Base-by-base conservation (phyloP, 92 coral and sea anemone species). In the Phenganax subtilis region DNA sequence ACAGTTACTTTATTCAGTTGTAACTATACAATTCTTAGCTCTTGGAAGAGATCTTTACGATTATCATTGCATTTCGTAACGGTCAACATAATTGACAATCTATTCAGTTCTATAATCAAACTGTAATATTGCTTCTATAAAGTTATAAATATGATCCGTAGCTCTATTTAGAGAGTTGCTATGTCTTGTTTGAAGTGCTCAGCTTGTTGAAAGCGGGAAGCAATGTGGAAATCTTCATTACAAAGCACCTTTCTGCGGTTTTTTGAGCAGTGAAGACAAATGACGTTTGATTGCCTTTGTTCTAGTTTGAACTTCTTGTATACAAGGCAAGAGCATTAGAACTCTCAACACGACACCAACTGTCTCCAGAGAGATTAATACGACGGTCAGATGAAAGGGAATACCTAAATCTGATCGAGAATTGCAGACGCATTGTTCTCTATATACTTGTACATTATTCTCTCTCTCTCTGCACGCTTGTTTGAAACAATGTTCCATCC, bases 361-460 rank as follows among this genome's bases (percentile, higher is more conserved):
- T n/a, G 55, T 60, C 55, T 68, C 70, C 10, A 12, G 0, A n/a
- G 54, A 12, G 69, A 76, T 58, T 60, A 57, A 76, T 31, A 29
- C 27, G 81, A 76, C 81, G 54, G 70, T 25, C 0, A 57, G 55
- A 76, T 76, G 56, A 76, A 76, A 59, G 70, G 54, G 51, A 59
- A 11, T 15, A 44, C 9, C 25, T 20, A 20, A 20, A 75, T 54
- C 52, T 14, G 17, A 54, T 54, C 60, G 60, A 75, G 57, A 55
- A 56, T 55, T 37, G 53, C 67, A 75, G 78, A 73, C 80, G 6
- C 59, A 25, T 55, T 57, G 31, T 57, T 54, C 60, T 44, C 60
- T 44, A 11, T 31, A 15, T 76, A 29, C 58, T 76, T 76, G 60
- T 11, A 55, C 30, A 30, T 11, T 53, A 14, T 75, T 65, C 65